A percentile compares a stretch with the other conserved stretches of the same genome.
These are phyloP conservation scores for Drosophila grimshawi DNA, from an alignment of 1,140 invertebrate species.

Conservation along the genomic window DNA sequence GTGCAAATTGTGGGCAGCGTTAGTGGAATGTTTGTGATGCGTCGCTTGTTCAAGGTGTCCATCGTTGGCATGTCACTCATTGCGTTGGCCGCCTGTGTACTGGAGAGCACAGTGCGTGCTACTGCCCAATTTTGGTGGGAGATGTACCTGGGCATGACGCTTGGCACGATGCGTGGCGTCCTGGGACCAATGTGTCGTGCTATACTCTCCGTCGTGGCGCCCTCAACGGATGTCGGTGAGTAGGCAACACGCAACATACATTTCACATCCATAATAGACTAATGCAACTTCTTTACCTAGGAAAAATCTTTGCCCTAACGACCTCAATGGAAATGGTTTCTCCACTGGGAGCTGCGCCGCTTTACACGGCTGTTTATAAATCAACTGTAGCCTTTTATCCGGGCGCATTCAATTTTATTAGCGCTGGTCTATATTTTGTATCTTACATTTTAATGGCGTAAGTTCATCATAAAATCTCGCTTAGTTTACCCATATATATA, in stretches of 20 bases:
- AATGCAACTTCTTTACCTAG: slow-evolving; percentile 55
- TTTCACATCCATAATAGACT: neutral
- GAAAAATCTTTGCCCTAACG: slow-evolving; percentile 87
- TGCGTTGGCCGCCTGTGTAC: slow-evolving; percentile 77
- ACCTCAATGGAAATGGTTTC: slow-evolving; percentile 87
- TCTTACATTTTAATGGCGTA: slow-evolving; percentile 85
- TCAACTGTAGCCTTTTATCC: slow-evolving; percentile 85
- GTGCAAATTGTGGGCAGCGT: slow-evolving; percentile 85
- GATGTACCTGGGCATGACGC: slow-evolving; percentile 86
- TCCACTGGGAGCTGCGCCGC: slow-evolving; percentile 86
- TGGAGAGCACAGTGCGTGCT: slow-evolving; percentile 85
- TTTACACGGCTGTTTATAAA: slow-evolving; percentile 88
- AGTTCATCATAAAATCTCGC: slow-evolving; percentile 55
- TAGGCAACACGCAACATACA: slow-evolving; percentile 1
- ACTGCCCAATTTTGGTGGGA: slow-evolving; percentile 87
- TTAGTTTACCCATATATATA: neutral
- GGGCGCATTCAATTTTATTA: slow-evolving; percentile 86
- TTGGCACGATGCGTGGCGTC: slow-evolving; percentile 86
- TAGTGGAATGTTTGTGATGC: slow-evolving; percentile 85
- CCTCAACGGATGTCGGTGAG: slow-evolving; percentile 88
- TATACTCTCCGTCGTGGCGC: slow-evolving; percentile 88
- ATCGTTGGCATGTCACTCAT: slow-evolving; percentile 73
- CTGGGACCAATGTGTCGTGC: slow-evolving; percentile 87
- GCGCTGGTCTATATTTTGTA: slow-evolving; percentile 76
- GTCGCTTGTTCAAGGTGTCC: slow-evolving; percentile 82